Conservation (phyloP, 2,888 invertebrate genomes). For the Drosophila pseudotalamancana region DNA sequence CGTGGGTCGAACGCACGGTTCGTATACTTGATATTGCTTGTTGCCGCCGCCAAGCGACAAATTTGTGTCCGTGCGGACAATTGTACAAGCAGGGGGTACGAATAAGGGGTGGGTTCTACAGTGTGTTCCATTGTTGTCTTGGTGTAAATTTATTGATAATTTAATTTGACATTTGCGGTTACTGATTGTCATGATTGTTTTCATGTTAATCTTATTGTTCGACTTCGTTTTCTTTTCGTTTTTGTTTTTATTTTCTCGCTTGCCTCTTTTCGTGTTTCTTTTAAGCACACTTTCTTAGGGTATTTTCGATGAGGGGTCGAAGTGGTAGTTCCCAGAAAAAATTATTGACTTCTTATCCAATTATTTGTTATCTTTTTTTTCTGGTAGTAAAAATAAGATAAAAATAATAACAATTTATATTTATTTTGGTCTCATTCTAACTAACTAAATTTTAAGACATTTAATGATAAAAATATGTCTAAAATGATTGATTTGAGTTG, state of each 20-base stretch:
- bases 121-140: constrained; percentile 25
- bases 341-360: too few species aligned
- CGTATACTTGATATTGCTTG: constrained; percentile 67
- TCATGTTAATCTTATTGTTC: constrained; percentile 80
- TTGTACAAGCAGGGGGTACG: background rate
- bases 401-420: too few species aligned
- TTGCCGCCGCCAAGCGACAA: constrained; percentile 40
- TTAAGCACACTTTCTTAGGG: constrained; percentile 20
- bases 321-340: too few species aligned
- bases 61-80: constrained; percentile 45
- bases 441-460: too few species aligned
- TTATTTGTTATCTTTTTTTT: too few species aligned
- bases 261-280: constrained; percentile 35
- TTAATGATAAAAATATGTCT: too few species aligned
- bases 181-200: constrained; percentile 81
- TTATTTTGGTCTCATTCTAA: too few species aligned
- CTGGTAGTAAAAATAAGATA: too few species aligned
- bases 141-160: constrained; percentile 82
- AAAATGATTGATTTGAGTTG: too few species aligned
- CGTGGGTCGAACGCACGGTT: constrained; percentile 25
- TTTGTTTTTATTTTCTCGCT: constrained; percentile 29
- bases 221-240: constrained; percentile 34
- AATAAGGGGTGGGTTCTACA: background rate
- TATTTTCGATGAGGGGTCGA: too few species aligned
- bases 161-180: constrained; percentile 82